These are phyloP conservation scores for Lamellibrachia columna DNA, from an alignment of 2,888 invertebrate genomes.

Conservation along the genomic window DNA sequence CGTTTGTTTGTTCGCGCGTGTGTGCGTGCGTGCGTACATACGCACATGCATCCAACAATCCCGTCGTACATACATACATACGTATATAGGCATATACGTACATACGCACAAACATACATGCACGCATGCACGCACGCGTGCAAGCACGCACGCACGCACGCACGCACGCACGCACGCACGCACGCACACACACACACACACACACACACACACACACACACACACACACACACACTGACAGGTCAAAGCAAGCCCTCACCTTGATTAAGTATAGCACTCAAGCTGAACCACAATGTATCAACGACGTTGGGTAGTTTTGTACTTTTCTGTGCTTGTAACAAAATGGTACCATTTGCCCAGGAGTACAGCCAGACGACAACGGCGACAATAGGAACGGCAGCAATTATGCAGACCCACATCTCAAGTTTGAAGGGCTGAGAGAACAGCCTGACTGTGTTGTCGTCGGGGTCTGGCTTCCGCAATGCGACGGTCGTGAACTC, in stretches of 20 bases:
- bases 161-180: slow-evolving; percentile 31
- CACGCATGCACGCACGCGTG: slow-evolving; percentile 32
- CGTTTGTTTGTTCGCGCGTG: neutral
- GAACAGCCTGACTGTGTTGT: neutral
- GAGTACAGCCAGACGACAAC: neutral
- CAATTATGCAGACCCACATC: neutral
- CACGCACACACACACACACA: slow-evolving; percentile 20
- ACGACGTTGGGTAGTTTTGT: neutral
- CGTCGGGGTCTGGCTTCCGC: neutral
- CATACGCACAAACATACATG: slow-evolving; percentile 25
- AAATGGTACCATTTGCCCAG: neutral
- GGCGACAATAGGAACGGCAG: neutral
- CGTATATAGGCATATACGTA: slow-evolving; percentile 25
- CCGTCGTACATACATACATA: slow-evolving; percentile 26
- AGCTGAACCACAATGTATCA: neutral
- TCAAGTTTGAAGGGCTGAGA: neutral
- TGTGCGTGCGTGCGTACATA: neutral
- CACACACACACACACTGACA: slow-evolving; percentile 14
- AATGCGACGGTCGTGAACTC: neutral
- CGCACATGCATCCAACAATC: slow-evolving; percentile 1
- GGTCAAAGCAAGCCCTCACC: neutral
- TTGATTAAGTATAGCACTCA: neutral
- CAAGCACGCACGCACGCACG: slow-evolving; percentile 32
- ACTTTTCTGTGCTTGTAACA: neutral
- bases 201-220: slow-evolving; percentile 8